These are phyloP conservation scores for Nothoprocta pentlandii DNA, from an alignment of 2,113 vertebrate genomes.

Conservation along the genomic window DNA sequence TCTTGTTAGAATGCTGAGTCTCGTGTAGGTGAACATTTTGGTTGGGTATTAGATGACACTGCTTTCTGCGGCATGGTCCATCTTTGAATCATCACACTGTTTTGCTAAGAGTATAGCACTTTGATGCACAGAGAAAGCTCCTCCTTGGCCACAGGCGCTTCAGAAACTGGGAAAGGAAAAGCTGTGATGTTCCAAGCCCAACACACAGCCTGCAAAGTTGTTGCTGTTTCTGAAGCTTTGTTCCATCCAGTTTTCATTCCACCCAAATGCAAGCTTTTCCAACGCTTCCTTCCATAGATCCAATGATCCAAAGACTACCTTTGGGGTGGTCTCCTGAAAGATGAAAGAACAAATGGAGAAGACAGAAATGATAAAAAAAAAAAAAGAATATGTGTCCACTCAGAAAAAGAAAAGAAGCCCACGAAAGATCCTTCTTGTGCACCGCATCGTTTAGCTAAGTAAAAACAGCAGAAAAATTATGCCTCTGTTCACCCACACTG, in stretches of 20 bases:
- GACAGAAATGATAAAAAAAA: background rate
- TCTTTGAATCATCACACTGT: background rate
- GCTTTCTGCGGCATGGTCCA: background rate
- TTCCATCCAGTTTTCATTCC: background rate
- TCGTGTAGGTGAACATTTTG: background rate
- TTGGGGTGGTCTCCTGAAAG: background rate
- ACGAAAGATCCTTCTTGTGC: background rate
- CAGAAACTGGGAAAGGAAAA: background rate
- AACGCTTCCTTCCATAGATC: background rate
- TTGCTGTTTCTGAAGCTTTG: background rate
- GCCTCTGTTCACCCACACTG: background rate
- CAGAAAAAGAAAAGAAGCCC: background rate
- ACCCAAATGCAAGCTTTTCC: background rate
- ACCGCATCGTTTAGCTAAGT: background rate
- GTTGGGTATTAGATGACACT: background rate
- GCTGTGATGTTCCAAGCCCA: background rate
- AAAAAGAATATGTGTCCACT: background rate
- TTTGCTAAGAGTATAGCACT: background rate
- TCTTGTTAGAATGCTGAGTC: background rate
- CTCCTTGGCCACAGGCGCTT: background rate
- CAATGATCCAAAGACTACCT: background rate
- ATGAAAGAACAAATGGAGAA: background rate
- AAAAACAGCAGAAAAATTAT: background rate
- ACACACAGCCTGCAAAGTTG: background rate
- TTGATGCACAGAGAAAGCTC: background rate